phyloP scores from a whole-genome alignment of 2,113 vertebrate species.

The Pelobates fuscus region DNA sequence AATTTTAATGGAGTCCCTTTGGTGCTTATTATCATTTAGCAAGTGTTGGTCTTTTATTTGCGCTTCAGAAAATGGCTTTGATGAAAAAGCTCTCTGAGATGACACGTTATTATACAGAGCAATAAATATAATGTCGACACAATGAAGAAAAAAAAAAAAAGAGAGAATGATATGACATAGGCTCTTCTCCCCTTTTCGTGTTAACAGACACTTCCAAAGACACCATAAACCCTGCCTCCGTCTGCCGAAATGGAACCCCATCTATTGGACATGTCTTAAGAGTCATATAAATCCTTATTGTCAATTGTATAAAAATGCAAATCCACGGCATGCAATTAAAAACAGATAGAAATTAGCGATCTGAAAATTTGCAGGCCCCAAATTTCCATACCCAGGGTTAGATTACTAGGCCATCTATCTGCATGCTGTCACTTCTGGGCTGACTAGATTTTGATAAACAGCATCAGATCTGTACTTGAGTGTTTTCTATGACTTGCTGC shows the following conservation, averaged over 20 bases:
- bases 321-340: conserved; percentile 75
- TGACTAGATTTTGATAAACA: conserved; percentile 79
- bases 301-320: conserved; percentile 77
- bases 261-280: conserved; percentile 62
- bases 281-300: conserved; percentile 65
- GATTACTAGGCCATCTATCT: conserved; percentile 68
- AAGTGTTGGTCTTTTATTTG: background rate
- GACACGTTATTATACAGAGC: background rate
- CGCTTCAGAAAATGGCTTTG: background rate
- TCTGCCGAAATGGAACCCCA: conserved; percentile 51
- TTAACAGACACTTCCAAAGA: conserved; percentile 10
- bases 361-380: conserved; percentile 63
- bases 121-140: background rate
- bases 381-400: conserved; percentile 62
- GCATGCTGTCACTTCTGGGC: conserved; percentile 69
- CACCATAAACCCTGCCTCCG: conserved; percentile 15
- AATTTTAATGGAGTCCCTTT: too few species aligned
- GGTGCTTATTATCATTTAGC: conserved; percentile 21
- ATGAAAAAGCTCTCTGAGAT: background rate
- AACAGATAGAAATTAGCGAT: conserved; percentile 71
- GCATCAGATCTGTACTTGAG: conserved; percentile 67
- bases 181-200: background rate
- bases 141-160: background rate
- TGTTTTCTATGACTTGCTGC: conserved; percentile 63
- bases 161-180: background rate